Evolutionary conservation across 2,888 invertebrate species (phyloP), one percentile per base, ranked within the genome.

Genomic region (Galerucella pusilla): DNA sequence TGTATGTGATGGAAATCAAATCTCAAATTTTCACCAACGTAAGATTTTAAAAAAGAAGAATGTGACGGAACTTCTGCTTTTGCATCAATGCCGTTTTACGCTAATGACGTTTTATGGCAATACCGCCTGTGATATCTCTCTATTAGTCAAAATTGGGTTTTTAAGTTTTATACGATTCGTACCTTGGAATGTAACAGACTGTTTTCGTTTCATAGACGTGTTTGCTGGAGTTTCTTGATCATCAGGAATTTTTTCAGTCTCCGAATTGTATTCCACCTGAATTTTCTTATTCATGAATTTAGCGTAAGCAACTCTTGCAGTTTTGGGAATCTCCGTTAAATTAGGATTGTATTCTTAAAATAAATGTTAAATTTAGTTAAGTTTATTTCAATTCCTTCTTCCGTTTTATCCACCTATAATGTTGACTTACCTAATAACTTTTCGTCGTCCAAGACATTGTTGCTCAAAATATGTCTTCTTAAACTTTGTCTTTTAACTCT

Each of bases 201-300:
- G 57, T 57, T 68, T 68, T 73, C 68, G 16, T 75, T 54, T 63
- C 63, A 7, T 52, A 60, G 63, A 45, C 14, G 52, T 16, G 16
- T 63, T 20, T 66, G 73, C 57, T 11, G 14, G n/a, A 64, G 65
- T 28, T 64, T 45, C 61, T 65, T 11, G n/a, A 46, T 67, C 65
- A 1, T 60, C 63, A 11, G 69, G 64, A 49, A 68, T 71, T 10
- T 54, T 70, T n/a, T 57, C 69, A 11, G 60, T 75, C 45, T 75
- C 76, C 14, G 75, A 63, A 11, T 79, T 81, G 63, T 80, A 83
- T 1, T 84, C 86, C 79, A 89, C 90, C 70, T 91, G 91, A 79
- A 93, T 90, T 87, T 94, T 93, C 84, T 90, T 92, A 77, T 92
- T 91, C 92, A 96, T 96, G 85, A 96, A 96, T 87, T 96, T 96